A percentile compares a stretch with the other conserved stretches of the same genome.
These are phyloP conservation scores for Leucophenga maculata DNA, from an alignment of 2,888 invertebrate genomes.

Conservation along the genomic window DNA sequence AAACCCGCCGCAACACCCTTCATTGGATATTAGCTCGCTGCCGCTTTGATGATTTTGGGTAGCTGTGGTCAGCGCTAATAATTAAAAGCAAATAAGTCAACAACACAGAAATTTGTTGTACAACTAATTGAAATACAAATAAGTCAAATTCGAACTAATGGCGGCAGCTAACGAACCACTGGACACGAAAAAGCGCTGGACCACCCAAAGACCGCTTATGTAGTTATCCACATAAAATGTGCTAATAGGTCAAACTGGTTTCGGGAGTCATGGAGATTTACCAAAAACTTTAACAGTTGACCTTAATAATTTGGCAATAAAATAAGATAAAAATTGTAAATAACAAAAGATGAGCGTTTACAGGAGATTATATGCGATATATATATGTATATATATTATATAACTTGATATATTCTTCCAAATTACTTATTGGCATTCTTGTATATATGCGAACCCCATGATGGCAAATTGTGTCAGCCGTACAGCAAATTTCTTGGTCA, in stretches of 20 bases:
- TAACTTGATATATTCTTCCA: no score
- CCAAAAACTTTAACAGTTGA: not conserved
- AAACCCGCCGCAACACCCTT: conserved; percentile 29
- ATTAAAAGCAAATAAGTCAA: conserved; percentile 65
- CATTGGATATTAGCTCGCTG: conserved; percentile 39
- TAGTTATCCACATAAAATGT: conserved; percentile 43
- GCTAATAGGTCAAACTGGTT: conserved; percentile 63
- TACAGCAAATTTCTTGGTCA: no score
- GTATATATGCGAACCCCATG: no score
- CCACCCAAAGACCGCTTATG: conserved; percentile 47
- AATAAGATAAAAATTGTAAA: no score
- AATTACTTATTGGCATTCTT: no score
- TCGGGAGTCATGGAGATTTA: conserved; percentile 25
- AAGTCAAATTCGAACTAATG: conserved; percentile 62
- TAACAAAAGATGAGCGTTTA: no score
- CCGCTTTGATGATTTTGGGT: not conserved
- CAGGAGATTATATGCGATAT: no score
- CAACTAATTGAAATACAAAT: conserved; percentile 66
- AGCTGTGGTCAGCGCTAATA: conserved; percentile 61
- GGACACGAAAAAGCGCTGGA: conserved; percentile 35
- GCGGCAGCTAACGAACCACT: conserved; percentile 39
- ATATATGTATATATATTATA: no score
- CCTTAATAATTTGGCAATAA: no score
- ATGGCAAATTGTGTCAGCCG: no score
- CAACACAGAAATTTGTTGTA: conserved; percentile 55